Base-by-base conservation (phyloP, 2,888 invertebrate species). In the Xiphydria camelus region DNA sequence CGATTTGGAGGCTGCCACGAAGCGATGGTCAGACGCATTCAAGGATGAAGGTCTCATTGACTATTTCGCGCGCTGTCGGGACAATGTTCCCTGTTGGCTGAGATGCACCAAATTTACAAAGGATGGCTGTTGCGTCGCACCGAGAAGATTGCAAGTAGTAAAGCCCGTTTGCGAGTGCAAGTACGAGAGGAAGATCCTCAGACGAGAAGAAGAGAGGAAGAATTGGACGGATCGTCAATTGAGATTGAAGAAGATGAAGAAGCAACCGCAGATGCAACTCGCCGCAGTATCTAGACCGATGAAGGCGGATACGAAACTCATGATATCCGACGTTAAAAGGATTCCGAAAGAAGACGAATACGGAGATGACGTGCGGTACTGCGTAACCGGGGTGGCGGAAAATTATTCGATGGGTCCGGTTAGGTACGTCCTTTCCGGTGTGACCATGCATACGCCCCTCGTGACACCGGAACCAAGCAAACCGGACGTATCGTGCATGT, bases 101-200 rank as follows among this genome's bases (percentile, higher is more conserved):
- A 58, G 52, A 6, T 62, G 63, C 36, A 41, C 43, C 0, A 61
- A 59, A 44, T 60, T 58, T 14, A 44, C 51, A n/a, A 51, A 38
- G n/a, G 21, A 29, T 31, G 25, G 19, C 29, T 42, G 36, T 22
- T 31, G 19, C 22, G 12, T 20, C 9, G 38, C 29, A 12, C 43
- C 38, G 0, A 47, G 48, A 15, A 54, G 44, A 22, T 47, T 72
- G 17, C 53, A 52, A 5, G 47, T 61, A 1, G 60, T 57, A 38
- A 63, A 47, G 25, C 70, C 72, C 4, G 71, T 69, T 0, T 72
- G 72, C 25, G 70, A 72, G 36, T 72, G 72, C 45, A 58, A 59
- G 20, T 64, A 70, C 41, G 69, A 71, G 32, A 56, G 70, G 10
- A 68, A 62, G 36, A 55, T 65, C 7, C 52, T 72, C 1, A 65